phyloP scores from a whole-genome alignment of 1,140 invertebrate genomes.

The Calephelis virginiensis region DNA sequence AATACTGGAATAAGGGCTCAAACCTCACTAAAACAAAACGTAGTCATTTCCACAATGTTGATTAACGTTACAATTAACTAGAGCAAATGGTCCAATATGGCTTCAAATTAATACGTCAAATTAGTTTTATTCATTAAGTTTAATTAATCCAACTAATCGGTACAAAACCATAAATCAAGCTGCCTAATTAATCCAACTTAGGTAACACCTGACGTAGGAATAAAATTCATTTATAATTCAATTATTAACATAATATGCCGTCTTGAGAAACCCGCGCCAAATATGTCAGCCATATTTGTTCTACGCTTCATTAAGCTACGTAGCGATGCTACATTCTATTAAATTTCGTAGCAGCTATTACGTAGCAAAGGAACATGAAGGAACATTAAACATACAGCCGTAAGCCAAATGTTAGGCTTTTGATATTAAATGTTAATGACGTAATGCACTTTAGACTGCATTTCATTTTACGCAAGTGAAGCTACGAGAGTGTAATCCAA shows the following conservation, averaged over 20 bases:
- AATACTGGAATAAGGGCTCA: too few relatives aligned
- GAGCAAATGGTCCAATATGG: background rate
- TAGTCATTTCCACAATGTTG: background rate
- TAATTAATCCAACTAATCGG: slow-evolving; percentile 9
- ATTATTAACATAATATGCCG: slow-evolving; percentile 13
- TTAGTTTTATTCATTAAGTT: slow-evolving; percentile 15
- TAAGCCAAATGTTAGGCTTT: slow-evolving; percentile 7
- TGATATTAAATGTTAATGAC: slow-evolving; percentile 3
- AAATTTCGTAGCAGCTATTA: slow-evolving; percentile 11
- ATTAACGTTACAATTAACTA: slow-evolving; percentile 5
- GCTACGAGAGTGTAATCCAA: too few relatives aligned
- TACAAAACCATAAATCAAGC: slow-evolving; percentile 8
- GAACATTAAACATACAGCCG: slow-evolving; percentile 8
- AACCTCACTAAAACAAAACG: too few relatives aligned
- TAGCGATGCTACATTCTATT: slow-evolving; percentile 7
- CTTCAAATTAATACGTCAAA: slow-evolving; percentile 14
- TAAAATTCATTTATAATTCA: slow-evolving; percentile 13
- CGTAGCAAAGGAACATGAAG: slow-evolving; percentile 9
- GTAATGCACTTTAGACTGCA: slow-evolving; percentile 3
- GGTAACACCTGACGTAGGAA: slow-evolving; percentile 13
- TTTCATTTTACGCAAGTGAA: background rate
- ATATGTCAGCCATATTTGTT: slow-evolving; percentile 3
- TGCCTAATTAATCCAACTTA: slow-evolving; percentile 10
- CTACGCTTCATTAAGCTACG: slow-evolving; percentile 16
- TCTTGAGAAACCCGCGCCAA: slow-evolving; percentile 8